A percentile compares a stretch with the other conserved stretches of the same genome.
These are phyloP conservation scores for Belonocnema kinseyi DNA, from an alignment of 1,140 invertebrate species.

Conservation along the genomic window DNA sequence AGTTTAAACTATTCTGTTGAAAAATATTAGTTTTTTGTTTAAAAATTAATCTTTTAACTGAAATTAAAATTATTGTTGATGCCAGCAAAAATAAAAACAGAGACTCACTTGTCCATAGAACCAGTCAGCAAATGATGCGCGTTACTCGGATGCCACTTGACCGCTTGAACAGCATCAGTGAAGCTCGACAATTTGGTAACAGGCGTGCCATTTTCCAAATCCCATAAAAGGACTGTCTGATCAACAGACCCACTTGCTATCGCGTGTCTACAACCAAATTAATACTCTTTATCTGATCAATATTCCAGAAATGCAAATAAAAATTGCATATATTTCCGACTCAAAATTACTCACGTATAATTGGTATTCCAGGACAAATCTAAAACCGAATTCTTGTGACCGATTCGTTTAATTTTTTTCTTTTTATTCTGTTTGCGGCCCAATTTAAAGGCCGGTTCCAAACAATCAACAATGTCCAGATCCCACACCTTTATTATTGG, in stretches of 20 bases:
- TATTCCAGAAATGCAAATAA: constrained; percentile 9
- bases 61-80: too few species aligned
- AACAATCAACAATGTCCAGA: constrained; percentile 91
- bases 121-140: constrained; percentile 88
- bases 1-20: too few species aligned
- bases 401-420: constrained; percentile 80
- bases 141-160: constrained; percentile 92
- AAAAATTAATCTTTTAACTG: too few species aligned
- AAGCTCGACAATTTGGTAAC: constrained; percentile 85
- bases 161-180: constrained; percentile 88
- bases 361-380: constrained; percentile 93
- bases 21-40: too few species aligned
- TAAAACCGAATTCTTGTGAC: constrained; percentile 94
- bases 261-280: constrained; percentile 81
- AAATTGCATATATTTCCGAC: not conserved
- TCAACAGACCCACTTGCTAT: constrained; percentile 95
- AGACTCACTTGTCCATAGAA: constrained; percentile 79
- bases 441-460: constrained; percentile 90
- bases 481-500: constrained; percentile 97
- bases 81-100: constrained; percentile 9
- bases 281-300: constrained; percentile 29
- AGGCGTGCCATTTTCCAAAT: constrained; percentile 86
- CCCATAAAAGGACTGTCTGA: constrained; percentile 93
- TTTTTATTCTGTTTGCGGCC: constrained; percentile 88
- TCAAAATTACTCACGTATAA: constrained; percentile 70